Base-by-base conservation (phyloP, 2,113 vertebrate genomes). In the Chaetops frenatus region DNA sequence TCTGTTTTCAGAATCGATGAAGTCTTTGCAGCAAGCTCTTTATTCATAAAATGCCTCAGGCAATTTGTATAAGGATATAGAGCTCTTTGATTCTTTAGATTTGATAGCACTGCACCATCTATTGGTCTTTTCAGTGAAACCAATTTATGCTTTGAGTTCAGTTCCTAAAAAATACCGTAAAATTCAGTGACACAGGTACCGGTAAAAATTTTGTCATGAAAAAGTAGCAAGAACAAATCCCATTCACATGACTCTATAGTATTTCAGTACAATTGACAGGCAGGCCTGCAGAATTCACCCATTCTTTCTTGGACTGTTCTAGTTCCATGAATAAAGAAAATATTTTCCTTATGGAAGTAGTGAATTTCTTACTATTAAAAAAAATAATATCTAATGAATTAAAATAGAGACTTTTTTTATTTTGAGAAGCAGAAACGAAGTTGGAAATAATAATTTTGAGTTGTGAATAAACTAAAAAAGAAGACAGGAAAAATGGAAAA, bases 31-130 rank as follows among this genome's bases (percentile, higher is more conserved):
- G 42, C 35, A 83, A 86, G 11, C 1, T 40, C 36, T 80, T n/a
- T 62, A 47, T 81, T 76, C 58, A 48, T 54, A 61, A 83, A 90
- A 47, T 67, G 28, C 45, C 29, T 79, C 33, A 57, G 50, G 65
- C 61, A 87, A 76, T 67, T 84, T 56, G 2, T 79, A 15, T 82
- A 44, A 86, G 31, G 11, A 17, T 67, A 27, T 10, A 38, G 36
- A 91, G 28, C 23, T 72, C 18, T 79, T 78, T 60, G 12, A 21
- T 81, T 36, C 38, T 81, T 92, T 47, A 61, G 23, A 89, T 81
- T 94, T 96, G 70, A 56, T 65, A 65, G 66, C 64, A 79, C 45
- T 95, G 81, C 89, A 94, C 81, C 65, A 76, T 76, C 81, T 95
- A 20, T 92, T 90, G 84, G 57, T 53, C 70, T 90, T 93, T 69